Percentiles rank a stretch among this genome's conserved stretches.
Conservation (phyloP, 2,888 invertebrate genomes). For the Brenthis ino region DNA sequence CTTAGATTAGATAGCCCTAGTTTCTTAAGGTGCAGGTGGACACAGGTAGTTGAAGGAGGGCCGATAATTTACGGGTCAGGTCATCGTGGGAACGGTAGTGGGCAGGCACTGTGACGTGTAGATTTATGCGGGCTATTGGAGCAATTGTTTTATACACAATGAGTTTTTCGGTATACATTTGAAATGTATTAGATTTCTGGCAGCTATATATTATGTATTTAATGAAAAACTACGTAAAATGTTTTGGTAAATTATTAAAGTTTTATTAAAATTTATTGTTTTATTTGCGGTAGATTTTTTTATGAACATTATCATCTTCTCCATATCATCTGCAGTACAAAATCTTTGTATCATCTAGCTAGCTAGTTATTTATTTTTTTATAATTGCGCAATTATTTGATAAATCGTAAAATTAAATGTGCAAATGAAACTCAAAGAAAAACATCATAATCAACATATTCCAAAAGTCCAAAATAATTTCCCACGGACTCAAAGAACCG, state of each 20-base stretch:
- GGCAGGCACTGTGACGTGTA: conserved; percentile 63
- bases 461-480: conserved; percentile 44
- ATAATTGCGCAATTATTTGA: not conserved
- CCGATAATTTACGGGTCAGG: conserved; percentile 79
- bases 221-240: too few species aligned
- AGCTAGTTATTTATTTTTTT: too few species aligned
- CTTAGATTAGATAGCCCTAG: conserved; percentile 57
- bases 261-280: too few species aligned
- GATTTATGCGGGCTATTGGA: conserved; percentile 36
- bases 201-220: too few species aligned
- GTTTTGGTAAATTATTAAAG: too few species aligned
- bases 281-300: too few species aligned
- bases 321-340: too few species aligned
- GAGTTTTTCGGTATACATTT: not conserved
- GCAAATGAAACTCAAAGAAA: conserved; percentile 25
- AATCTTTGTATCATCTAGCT: too few species aligned
- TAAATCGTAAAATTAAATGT: conserved; percentile 21
- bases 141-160: conserved; percentile 19
- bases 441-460: conserved; percentile 36
- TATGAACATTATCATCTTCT: too few species aligned
- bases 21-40: conserved; percentile 74
- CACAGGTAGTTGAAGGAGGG: conserved; percentile 73
- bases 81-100: conserved; percentile 76
- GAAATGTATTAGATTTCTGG: too few species aligned
- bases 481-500: conserved; percentile 51